A percentile compares a stretch with the other conserved stretches of the same genome.
These are phyloP conservation scores for Rhinopomastus cyanomelas DNA, from an alignment of 2,113 vertebrate genomes.

Conservation along the genomic window DNA sequence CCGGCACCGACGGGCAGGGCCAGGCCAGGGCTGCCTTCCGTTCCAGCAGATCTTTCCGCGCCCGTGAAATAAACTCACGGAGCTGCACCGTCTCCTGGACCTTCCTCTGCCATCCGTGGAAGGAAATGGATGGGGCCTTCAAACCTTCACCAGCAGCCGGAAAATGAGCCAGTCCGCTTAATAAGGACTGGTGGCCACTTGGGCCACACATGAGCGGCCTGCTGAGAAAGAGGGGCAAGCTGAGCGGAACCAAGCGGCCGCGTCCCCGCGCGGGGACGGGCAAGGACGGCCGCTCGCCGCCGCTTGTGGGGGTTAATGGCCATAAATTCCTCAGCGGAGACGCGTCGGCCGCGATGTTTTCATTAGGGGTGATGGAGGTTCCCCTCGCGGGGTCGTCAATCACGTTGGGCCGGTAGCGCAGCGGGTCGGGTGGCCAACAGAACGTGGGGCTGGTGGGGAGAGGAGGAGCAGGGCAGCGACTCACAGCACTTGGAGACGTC, in stretches of 20 bases:
- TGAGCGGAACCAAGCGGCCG: constrained; percentile 74
- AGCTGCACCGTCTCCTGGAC: constrained; percentile 62
- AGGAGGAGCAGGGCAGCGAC: constrained; percentile 40
- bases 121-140: constrained; percentile 66
- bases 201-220: constrained; percentile 69
- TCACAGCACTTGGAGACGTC: neutral
- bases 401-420: constrained; percentile 59
- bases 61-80: constrained; percentile 66
- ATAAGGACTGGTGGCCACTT: constrained; percentile 69
- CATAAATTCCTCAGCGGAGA: constrained; percentile 78
- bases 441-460: constrained; percentile 54
- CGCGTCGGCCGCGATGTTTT: constrained; percentile 77
- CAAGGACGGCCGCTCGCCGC: constrained; percentile 79
- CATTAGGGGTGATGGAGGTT: constrained; percentile 76
- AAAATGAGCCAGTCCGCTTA: constrained; percentile 77
- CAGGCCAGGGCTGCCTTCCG: constrained; percentile 38
- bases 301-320: constrained; percentile 78
- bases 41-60: constrained; percentile 47
- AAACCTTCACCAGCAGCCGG: constrained; percentile 48
- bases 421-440: constrained; percentile 60
- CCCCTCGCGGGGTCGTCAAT: constrained; percentile 74
- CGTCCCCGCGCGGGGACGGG: constrained; percentile 72
- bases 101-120: constrained; percentile 62
- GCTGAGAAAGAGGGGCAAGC: constrained; percentile 55
- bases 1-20: neutral